Evolutionary conservation across 2,888 invertebrate species (phyloP), one percentile per base, ranked within the genome.

Genomic region (Ametastegia equiseti): DNA sequence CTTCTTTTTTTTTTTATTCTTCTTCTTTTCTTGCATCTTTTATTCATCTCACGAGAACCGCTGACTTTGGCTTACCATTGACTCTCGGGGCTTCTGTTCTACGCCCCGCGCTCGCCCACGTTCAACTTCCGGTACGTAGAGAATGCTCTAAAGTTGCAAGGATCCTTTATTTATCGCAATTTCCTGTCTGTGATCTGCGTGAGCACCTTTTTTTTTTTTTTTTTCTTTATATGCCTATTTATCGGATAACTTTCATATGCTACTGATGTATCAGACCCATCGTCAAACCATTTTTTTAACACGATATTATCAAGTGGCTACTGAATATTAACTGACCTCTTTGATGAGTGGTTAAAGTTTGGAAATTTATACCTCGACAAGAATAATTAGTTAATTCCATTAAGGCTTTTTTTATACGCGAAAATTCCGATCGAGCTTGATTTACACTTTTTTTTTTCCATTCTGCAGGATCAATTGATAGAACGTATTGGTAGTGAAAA

Each of bases 111-210:
- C 27, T 23, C 47, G 71, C 71, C 75, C 54, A 75, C 75, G n/a
- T 85, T 87, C 85, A 86, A 85, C 87, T 88, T 88, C 88, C 88
- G 88, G 84, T 85, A 85, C 80, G 85, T 84, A 84, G 15, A 36
- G 39, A 39, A 39, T 87, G 84, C 85, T 86, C 84, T 84, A 86
- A 54, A 87, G 84, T 84, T 80, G 81, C 82, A 71, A 75, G 85
- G 80, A 80, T 80, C 73, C 71, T 33, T 36, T 33, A 80, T 80
- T 86, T 87, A 88, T 88, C 88, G 84, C 85, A 78, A 84, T 86
- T 87, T 88, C 88, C 88, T 88, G 87, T 88, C 88, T 88, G 87
- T 84, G 85, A 88, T 88, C 88, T 85, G 83, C 80, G n/a, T n/a
- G 47, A 33, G 30, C 54, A 67, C 60, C 15, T 23, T 33, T 67